Evolutionary conservation across 2,888 invertebrate species (phyloP), one percentile per base, ranked within the genome.

Genomic region (Slavum lentiscoides): DNA sequence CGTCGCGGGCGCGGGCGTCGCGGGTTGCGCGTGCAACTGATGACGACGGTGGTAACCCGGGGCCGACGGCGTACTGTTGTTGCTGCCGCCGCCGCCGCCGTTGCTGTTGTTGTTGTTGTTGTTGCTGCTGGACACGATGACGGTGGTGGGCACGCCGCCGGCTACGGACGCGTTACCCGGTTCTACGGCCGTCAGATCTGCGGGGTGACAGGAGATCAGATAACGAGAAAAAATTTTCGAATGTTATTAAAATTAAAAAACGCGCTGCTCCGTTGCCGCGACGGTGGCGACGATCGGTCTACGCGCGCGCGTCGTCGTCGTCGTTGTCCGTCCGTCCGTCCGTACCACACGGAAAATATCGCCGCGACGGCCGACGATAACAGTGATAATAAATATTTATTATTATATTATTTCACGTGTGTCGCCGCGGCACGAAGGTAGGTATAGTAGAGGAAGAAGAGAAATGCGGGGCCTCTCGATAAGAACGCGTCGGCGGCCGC

Each of bases 41-140:
- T 55, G n/a, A 11, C 39, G 30, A 30, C 30, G 30, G 30, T 11
- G 19, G 43, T 19, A 30, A 23, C 11, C 21, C 23, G 55, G 55
- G 70, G 53, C 70, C 17, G 77, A 64, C 61, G 55, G 70, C 64
- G 77, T 70, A 76, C 61, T 62, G 68, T 61, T 49, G 62, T 17
- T 39, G 39, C 37, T 70, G 62, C 19, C 39, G 62, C 53, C 17
- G 69, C n/a, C 39, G 70, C 77, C 70, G 39, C 13, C 39, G 37
- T n/a, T n/a, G n/a, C 61, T 62, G 68, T 61, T 49, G 62, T 17
- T 39, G 39, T n/a, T 70, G 62, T 13, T 39, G 62, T 37, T 9
- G 69, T 17, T 37, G 62, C 19, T 39, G 70, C 21, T 19, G 62
- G 62, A 39, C 37, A 72, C 76, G 15, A 59, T 58, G 49, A 62